A percentile compares a stretch with the other conserved stretches of the same genome.
phyloP scores from a whole-genome alignment of 2,797 vertebrate species.

The Loriculus beryllinus region DNA sequence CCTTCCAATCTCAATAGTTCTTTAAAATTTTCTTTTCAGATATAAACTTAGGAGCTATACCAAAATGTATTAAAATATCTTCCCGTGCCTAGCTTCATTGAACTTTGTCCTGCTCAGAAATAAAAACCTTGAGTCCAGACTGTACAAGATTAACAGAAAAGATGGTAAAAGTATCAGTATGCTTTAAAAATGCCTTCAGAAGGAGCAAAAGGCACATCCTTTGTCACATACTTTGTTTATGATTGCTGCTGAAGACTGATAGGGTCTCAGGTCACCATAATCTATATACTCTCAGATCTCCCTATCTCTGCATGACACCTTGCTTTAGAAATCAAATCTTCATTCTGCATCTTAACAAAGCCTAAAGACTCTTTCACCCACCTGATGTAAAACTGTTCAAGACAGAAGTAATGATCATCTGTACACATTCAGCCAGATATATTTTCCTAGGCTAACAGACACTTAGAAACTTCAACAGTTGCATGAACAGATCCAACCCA shows the following conservation, averaged over 20 bases:
- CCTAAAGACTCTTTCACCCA: background rate
- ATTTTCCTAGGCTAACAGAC: conserved; percentile 3
- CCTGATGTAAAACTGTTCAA: background rate
- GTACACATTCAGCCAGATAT: background rate
- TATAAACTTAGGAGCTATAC: background rate
- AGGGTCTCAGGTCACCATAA: background rate
- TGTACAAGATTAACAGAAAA: background rate
- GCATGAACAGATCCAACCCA: background rate
- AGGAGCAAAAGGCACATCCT: background rate
- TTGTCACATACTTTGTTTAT: background rate
- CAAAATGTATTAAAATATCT: background rate
- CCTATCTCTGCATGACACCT: background rate
- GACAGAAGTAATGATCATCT: background rate
- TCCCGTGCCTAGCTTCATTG: background rate
- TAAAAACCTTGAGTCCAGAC: background rate
- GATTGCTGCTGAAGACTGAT: background rate
- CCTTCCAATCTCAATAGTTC: background rate
- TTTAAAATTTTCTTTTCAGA: background rate
- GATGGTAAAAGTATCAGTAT: background rate
- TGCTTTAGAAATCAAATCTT: conserved; percentile 15
- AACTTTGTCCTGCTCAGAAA: background rate
- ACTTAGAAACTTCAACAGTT: background rate
- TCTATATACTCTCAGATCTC: background rate
- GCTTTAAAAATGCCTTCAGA: background rate
- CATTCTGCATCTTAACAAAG: background rate